Conservation (phyloP, 2,797 vertebrate species). For the Xyrichtys novacula region DNA sequence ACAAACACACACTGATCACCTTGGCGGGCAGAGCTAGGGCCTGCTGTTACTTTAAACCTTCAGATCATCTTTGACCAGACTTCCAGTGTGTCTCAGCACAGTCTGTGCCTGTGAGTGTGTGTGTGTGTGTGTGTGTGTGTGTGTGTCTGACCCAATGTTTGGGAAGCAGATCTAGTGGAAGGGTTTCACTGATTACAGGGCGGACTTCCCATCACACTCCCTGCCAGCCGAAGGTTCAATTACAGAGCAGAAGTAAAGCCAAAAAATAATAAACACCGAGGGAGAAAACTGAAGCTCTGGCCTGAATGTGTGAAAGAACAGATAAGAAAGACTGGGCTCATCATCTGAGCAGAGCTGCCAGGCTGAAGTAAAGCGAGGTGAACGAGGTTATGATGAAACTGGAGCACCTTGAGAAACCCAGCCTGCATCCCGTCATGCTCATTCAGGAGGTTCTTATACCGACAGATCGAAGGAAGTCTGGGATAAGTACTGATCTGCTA, state of each 20-base stretch:
- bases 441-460: constrained; percentile 22
- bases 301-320: not conserved
- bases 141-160: constrained; percentile 41
- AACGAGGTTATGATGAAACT: constrained; percentile 31
- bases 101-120: constrained; percentile 23
- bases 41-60: constrained; percentile 38
- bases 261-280: not conserved
- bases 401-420: not conserved
- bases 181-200: constrained; percentile 62
- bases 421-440: not conserved
- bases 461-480: constrained; percentile 17
- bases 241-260: constrained; percentile 40
- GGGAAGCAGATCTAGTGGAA: constrained; percentile 40
- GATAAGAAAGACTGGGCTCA: not conserved
- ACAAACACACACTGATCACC: constrained; percentile 18
- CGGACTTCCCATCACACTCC: constrained; percentile 18
- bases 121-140: constrained; percentile 23
- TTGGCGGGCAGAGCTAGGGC: not conserved
- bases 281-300: not conserved
- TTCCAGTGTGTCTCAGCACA: constrained; percentile 16
- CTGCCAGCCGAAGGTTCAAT: constrained; percentile 44
- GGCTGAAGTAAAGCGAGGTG: constrained; percentile 1
- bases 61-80: constrained; percentile 36
- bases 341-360: not conserved
- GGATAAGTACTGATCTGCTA: constrained; percentile 25